Conservation (phyloP, 2,888 invertebrate species). For the Andrena chrysosceles region DNA sequence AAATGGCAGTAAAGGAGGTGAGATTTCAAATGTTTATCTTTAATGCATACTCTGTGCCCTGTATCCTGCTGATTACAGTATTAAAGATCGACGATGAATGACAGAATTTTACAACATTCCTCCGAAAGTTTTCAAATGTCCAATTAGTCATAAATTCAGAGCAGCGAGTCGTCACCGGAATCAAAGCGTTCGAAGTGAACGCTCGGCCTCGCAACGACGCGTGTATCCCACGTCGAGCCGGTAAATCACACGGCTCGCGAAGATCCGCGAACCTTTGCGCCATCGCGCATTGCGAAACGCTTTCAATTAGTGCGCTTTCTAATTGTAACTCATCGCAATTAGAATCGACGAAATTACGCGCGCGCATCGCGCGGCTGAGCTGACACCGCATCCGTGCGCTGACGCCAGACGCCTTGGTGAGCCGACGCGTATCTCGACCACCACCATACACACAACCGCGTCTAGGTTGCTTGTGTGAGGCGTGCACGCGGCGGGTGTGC, state of each 20-base stretch:
- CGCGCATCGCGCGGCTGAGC: constrained; percentile 58
- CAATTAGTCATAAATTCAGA: background rate
- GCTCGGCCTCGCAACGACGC: constrained; percentile 30
- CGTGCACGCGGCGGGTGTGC: background rate
- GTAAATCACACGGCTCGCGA: constrained; percentile 78
- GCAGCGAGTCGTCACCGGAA: background rate
- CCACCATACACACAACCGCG: constrained; percentile 20
- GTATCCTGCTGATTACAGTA: background rate
- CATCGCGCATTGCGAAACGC: constrained; percentile 79
- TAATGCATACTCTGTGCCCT: no score
- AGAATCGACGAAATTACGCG: constrained; percentile 79
- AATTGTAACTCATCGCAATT: constrained; percentile 81
- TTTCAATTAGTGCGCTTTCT: constrained; percentile 83
- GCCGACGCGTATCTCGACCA: constrained; percentile 41
- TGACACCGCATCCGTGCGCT: constrained; percentile 57
- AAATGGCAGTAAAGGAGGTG: no score
- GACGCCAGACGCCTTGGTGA: constrained; percentile 48
- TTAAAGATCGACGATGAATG: background rate
- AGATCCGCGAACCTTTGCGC: constrained; percentile 76
- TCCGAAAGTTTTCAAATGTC: background rate
- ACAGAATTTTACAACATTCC: background rate
- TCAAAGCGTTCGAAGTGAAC: constrained; percentile 21
- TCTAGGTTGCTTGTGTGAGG: background rate
- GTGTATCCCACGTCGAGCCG: constrained; percentile 55
- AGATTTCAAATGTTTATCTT: no score